Evolutionary conservation across 1,140 invertebrate genomes (phyloP), one percentile per base, ranked within the genome.

Genomic region (Pectinophora gossypiella): DNA sequence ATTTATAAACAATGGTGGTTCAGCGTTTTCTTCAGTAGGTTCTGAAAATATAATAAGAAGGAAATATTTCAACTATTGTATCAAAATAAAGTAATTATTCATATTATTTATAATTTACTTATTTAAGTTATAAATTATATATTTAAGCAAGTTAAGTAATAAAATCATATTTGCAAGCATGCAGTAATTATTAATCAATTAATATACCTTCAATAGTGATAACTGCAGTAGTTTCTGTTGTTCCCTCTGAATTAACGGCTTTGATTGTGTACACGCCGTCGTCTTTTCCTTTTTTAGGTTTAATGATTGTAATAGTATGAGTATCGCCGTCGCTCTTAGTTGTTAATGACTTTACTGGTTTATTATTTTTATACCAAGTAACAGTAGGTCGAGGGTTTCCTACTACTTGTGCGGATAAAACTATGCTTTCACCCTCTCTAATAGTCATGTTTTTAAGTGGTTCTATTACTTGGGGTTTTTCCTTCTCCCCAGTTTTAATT

Each of bases 1-100:
- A 85, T 97, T 93, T 12, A 94, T 92, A 68, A 98, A 98, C 10
- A 96, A 77, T 49, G 97, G 96, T 52, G 95, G 93, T 85, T 95
- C 93, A 9, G 92, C 91, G 69, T 93, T 92, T 49, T 91, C 90
- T 68, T 90, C 90, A 9, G 91, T 90, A 16, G 90, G 87, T 88
- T 93, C 92, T 94, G 72, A 49, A 59, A 54, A n/a, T n/a, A n/a
- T n/a, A n/a, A n/a, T n/a, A n/a, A n/a, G n/a, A n/a, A n/a, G n/a
- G n/a, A n/a, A 48, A 55, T 20, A 32, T 13, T 44, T 22, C 35
- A 45, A 40, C 44, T 32, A 40, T 48, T 13, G 36, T 49, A 20
- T 44, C 4, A 47, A 15, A 51, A 23, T 48, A 47, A 16, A 54
- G 19, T 38, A 38, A 5, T 54, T 44, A 23, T 18, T 22, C 3